phyloP scores from a whole-genome alignment of 2,888 invertebrate species.

The Standfussiana lucernea region DNA sequence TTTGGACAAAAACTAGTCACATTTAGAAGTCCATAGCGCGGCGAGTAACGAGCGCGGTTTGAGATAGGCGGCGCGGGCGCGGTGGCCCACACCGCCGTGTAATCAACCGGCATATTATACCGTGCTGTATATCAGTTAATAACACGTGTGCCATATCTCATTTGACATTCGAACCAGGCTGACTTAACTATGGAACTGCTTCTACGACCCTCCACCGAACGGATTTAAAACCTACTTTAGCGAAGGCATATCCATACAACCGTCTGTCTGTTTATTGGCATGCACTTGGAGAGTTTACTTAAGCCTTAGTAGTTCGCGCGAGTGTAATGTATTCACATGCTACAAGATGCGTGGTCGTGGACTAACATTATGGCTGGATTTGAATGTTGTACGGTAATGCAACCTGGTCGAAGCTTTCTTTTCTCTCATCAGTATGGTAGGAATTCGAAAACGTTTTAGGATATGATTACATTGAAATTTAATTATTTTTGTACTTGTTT shows the following conservation, averaged over 20 bases:
- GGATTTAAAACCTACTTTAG: slow-evolving; percentile 47
- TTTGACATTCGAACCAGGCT: slow-evolving; percentile 63
- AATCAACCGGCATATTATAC: slow-evolving; percentile 67
- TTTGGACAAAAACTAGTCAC: slow-evolving; percentile 73
- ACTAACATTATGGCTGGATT: slow-evolving; percentile 14
- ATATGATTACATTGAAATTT: not conserved
- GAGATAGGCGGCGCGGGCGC: slow-evolving; percentile 32
- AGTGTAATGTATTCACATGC: slow-evolving; percentile 28
- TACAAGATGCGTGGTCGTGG: slow-evolving; percentile 11
- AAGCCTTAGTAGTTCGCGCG: slow-evolving; percentile 50
- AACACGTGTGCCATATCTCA: slow-evolving; percentile 65
- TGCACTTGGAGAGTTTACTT: slow-evolving; percentile 49
- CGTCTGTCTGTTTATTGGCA: slow-evolving; percentile 51
- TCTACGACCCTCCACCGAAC: slow-evolving; percentile 36
- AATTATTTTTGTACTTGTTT: not conserved
- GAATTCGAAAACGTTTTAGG: not conserved
- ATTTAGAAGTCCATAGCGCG: slow-evolving; percentile 68
- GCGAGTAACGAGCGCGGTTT: slow-evolving; percentile 54
- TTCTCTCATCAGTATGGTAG: not conserved
- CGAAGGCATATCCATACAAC: slow-evolving; percentile 20
- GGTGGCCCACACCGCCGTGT: slow-evolving; percentile 45
- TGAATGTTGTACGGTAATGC: slow-evolving; percentile 10
- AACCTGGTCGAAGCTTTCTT: not conserved
- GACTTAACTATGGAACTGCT: slow-evolving; percentile 55
- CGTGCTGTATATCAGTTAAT: slow-evolving; percentile 66